A percentile compares a stretch with the other conserved stretches of the same genome.
Conservation (phyloP, 37 sponge, comb jelly and placozoan genomes). For the Lycopodina hypogea region DNA sequence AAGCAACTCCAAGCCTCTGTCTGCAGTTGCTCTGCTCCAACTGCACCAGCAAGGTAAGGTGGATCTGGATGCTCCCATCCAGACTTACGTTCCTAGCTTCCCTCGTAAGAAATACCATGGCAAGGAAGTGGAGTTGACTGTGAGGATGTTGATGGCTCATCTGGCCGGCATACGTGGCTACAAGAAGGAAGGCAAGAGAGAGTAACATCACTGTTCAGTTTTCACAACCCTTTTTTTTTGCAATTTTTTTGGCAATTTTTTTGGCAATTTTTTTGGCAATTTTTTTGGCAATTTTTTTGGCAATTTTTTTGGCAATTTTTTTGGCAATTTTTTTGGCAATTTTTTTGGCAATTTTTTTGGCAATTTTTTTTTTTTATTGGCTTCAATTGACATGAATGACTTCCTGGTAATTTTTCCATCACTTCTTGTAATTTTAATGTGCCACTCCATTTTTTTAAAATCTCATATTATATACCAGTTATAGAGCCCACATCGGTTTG, state of each 20-base stretch:
- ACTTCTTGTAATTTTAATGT: no score
- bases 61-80: conserved; percentile 81
- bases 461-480: no score
- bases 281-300: no score
- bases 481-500: no score
- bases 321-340: no score
- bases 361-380: no score
- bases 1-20: conserved; percentile 87
- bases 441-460: no score
- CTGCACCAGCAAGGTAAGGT: conserved; percentile 73
- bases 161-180: conserved; percentile 81
- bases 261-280: neutral
- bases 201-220: neutral
- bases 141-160: conserved; percentile 73
- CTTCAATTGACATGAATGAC: no score
- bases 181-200: conserved; percentile 19
- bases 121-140: conserved; percentile 60
- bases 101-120: conserved; percentile 70
- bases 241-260: neutral
- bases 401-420: no score
- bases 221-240: neutral
- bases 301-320: no score
- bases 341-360: no score
- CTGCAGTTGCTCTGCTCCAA: conserved; percentile 68
- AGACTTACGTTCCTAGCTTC: conserved; percentile 68